phyloP scores from a whole-genome alignment of 2,797 vertebrate species.

The Anabacerthia variegaticeps region DNA sequence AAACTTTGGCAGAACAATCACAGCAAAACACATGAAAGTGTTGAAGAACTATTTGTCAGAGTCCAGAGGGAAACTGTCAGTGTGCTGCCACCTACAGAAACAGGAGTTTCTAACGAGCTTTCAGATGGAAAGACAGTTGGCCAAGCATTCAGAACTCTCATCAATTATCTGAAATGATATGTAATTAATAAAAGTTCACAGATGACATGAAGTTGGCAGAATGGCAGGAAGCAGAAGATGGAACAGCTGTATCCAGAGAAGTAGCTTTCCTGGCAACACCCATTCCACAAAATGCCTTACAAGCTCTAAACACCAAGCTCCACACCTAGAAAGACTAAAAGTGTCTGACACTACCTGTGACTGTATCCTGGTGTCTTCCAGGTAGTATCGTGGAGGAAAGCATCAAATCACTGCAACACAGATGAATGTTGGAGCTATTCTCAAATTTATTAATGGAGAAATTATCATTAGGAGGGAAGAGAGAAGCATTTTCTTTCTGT shows the following conservation, averaged over 20 bases:
- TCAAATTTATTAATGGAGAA: not conserved
- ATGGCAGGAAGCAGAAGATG: not conserved
- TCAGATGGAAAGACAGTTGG: not conserved
- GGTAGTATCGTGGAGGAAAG: not conserved
- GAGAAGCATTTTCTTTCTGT: not conserved
- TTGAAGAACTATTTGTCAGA: not conserved
- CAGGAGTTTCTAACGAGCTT: not conserved
- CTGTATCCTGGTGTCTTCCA: not conserved
- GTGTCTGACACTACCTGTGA: not conserved
- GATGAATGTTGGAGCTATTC: not conserved
- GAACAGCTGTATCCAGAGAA: not conserved
- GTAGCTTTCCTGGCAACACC: not conserved
- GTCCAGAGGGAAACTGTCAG: not conserved
- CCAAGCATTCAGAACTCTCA: not conserved
- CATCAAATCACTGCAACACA: not conserved
- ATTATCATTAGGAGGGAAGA: not conserved
- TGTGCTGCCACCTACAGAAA: conserved; percentile 28
- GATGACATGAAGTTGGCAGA: not conserved
- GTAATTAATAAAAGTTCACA: not conserved
- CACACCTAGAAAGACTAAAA: not conserved
- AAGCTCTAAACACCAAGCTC: not conserved
- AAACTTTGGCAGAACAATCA: not conserved
- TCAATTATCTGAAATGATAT: not conserved
- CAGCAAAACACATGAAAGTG: accelerated
- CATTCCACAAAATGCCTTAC: not conserved